These are phyloP conservation scores for Lordiphosa collinella DNA, from an alignment of 1,140 invertebrate genomes.

Conservation along the genomic window DNA sequence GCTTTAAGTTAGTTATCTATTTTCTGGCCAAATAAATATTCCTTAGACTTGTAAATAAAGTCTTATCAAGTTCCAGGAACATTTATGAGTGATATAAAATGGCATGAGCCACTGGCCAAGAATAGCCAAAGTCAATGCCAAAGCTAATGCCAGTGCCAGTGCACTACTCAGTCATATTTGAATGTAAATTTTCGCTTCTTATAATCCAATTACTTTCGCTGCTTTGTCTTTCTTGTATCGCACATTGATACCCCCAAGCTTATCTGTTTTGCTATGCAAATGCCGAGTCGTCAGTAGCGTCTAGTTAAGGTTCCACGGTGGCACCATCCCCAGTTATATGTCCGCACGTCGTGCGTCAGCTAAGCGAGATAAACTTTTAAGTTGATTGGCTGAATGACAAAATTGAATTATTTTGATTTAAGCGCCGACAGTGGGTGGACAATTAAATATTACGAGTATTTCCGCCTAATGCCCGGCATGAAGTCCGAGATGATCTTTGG, in stretches of 20 bases:
- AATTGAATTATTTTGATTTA: slow-evolving; percentile 78
- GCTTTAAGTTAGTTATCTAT: too few species aligned
- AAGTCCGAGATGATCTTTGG: slow-evolving; percentile 17
- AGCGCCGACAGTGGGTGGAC: slow-evolving; percentile 68
- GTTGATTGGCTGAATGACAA: slow-evolving; percentile 76
- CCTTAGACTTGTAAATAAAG: too few species aligned
- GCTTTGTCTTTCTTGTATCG: not conserved
- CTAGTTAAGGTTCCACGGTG: not conserved
- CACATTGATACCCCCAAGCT: slow-evolving; percentile 11
- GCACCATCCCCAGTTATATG: too few species aligned
- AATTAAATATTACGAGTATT: slow-evolving; percentile 66
- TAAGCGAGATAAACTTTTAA: slow-evolving; percentile 58
- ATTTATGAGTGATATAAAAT: too few species aligned
- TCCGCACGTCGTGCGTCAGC: slow-evolving; percentile 19
- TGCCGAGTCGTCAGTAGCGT: not conserved
- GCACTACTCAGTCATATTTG: too few species aligned
- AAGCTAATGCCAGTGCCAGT: too few species aligned
- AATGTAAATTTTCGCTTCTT: too few species aligned
- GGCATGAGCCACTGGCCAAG: too few species aligned
- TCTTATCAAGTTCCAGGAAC: too few species aligned
- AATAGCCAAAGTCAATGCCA: too few species aligned
- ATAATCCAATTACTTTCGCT: too few species aligned
- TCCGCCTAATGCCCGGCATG: slow-evolving; percentile 46
- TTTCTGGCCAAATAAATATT: too few species aligned
- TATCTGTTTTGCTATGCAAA: slow-evolving; percentile 28